These are phyloP conservation scores for Sarcophaga peregrina DNA, from an alignment of 1,140 invertebrate species.

Conservation along the genomic window DNA sequence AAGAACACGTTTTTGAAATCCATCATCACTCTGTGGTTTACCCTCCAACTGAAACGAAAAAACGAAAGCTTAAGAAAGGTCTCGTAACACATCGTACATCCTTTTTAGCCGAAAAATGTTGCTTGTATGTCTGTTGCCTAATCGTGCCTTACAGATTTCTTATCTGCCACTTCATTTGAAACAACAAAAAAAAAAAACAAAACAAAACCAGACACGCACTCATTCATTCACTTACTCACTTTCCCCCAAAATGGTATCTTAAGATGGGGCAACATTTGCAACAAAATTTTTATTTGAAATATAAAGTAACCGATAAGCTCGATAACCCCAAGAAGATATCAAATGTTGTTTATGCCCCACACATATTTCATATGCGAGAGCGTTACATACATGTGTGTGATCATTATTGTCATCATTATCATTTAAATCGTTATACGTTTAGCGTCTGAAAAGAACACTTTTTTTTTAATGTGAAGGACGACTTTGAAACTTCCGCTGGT, in stretches of 20 bases:
- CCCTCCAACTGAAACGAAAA: neutral
- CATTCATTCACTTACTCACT: neutral
- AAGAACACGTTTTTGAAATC: constrained; percentile 44
- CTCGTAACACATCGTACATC: too few relatives aligned
- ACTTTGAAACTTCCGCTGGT: constrained; percentile 35
- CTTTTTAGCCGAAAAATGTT: neutral
- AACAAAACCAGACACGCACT: too few relatives aligned
- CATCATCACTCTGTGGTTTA: constrained; percentile 45
- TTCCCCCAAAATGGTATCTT: neutral
- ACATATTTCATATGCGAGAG: neutral
- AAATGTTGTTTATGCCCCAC: too few relatives aligned
- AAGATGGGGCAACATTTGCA: neutral
- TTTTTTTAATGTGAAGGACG: neutral
- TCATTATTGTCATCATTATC: neutral
- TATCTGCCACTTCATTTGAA: constrained; percentile 13
- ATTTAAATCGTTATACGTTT: neutral
- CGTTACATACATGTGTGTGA: constrained; percentile 21
- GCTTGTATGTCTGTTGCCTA: neutral
- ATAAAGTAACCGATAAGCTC: neutral
- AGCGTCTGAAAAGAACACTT: neutral
- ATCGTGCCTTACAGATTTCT: constrained; percentile 36
- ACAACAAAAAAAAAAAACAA: neutral
- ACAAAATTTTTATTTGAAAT: neutral
- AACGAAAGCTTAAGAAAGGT: neutral
- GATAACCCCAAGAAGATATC: neutral